These are phyloP conservation scores for Antennarius striatus DNA, from an alignment of 2,113 vertebrate species.

Conservation along the genomic window DNA sequence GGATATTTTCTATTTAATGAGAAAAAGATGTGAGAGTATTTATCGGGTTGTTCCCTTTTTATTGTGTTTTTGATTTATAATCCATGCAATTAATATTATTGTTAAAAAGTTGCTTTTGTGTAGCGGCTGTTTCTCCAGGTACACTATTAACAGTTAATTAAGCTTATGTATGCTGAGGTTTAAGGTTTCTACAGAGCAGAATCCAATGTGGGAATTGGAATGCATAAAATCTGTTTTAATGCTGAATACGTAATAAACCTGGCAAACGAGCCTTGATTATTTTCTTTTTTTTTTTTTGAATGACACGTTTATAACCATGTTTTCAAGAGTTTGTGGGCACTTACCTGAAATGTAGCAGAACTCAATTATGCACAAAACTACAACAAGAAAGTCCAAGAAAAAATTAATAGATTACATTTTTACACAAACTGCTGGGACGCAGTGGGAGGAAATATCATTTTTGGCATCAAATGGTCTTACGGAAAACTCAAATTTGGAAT, in stretches of 20 bases:
- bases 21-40: slow-evolving; percentile 77
- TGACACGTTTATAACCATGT: not conserved
- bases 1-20: slow-evolving; percentile 81
- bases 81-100: slow-evolving; percentile 66
- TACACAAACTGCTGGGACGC: not conserved
- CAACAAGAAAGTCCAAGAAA: not conserved
- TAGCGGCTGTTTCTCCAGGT: slow-evolving; percentile 48
- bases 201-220: slow-evolving; percentile 34
- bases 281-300: not conserved
- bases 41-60: slow-evolving; percentile 74
- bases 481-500: not conserved
- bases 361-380: slow-evolving; percentile 9
- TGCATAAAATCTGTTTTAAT: slow-evolving; percentile 39
- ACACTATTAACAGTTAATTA: slow-evolving; percentile 53
- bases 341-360: slow-evolving; percentile 30
- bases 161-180: slow-evolving; percentile 53
- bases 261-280: slow-evolving; percentile 11
- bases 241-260: slow-evolving; percentile 69
- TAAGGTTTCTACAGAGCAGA: slow-evolving; percentile 45
- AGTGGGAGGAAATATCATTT: too few relatives aligned
- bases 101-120: slow-evolving; percentile 41
- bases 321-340: slow-evolving; percentile 18
- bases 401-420: too few relatives aligned
- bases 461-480: too few relatives aligned
- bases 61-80: slow-evolving; percentile 67